Evolutionary conservation across 2,797 vertebrate genomes (phyloP), one percentile per base, ranked within the genome.

Genomic region (Sarcophilus harrisii): DNA sequence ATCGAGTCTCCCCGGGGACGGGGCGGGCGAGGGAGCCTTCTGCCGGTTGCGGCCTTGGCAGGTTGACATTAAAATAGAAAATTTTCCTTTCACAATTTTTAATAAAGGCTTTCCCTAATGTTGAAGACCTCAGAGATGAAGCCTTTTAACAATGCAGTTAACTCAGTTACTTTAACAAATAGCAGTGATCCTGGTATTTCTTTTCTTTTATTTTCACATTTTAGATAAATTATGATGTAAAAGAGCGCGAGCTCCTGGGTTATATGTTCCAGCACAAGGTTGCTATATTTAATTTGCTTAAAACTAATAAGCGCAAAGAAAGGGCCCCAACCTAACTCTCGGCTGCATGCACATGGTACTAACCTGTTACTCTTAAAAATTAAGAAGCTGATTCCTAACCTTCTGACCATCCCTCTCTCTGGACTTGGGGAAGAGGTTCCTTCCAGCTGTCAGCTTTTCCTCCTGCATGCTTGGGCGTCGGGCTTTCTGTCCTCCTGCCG

Each of bases 211-310:
- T 98, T 96, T 97, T 98, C 97, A 96, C 96, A 57, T 97, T 96
- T 95, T 99, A 99, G 99, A 99, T 99, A 98, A 99, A 98, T 99
- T 99, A 98, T 99, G 99, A 99, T 99, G 98, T 98, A 98, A 98
- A 97, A 98, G 99, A 99, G 98, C 99, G 97, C 97, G 98, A 99
- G 97, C 98, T 99, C 90, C 99, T 99, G 98, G 98, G 99, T 99
- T 99, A 98, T 99, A 98, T 99, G 99, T 99, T 99, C 99, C 99
- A 98, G 97, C 98, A 99, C 98, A 99, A 99, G 99, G 99, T 99
- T 98, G 98, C 98, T 97, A 92, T 97, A 89, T 98, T 98, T 98
- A 96, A 92, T 98, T 97, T 97, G 97, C 96, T 98, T 94, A 1
- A 97, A 96, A 96, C 91, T 97, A 97, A 93, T 96, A 9, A 95